A percentile compares a stretch with the other conserved stretches of the same genome.
phyloP scores from a whole-genome alignment of 2,797 vertebrate genomes.

The Rhinoraja longicauda region DNA sequence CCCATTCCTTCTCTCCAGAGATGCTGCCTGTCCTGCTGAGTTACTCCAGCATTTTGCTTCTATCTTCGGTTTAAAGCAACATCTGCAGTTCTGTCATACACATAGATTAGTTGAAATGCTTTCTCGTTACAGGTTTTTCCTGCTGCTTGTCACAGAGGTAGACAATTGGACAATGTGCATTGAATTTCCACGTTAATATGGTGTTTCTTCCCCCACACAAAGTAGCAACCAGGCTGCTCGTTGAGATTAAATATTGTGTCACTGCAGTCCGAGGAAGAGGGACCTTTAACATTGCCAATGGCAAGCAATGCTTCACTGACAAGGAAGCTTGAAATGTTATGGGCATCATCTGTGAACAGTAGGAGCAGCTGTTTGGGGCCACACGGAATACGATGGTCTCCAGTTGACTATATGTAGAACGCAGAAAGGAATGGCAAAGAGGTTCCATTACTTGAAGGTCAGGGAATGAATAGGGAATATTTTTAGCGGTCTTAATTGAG shows the following conservation, averaged over 20 bases:
- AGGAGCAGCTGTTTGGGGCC: constrained; percentile 6
- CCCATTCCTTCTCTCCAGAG: too few species aligned
- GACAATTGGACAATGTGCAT: neutral
- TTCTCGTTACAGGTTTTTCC: neutral
- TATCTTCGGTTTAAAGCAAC: too few species aligned
- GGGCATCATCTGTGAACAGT: neutral
- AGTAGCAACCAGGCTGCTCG: neutral
- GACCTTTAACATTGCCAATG: constrained; percentile 5
- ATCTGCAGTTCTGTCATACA: neutral
- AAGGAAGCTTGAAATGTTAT: constrained; percentile 17
- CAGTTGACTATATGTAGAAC: neutral
- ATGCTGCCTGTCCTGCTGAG: too few species aligned
- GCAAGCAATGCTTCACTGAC: neutral
- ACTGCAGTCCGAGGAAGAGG: neutral
- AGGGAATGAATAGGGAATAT: neutral
- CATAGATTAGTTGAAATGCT: neutral
- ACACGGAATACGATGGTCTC: neutral
- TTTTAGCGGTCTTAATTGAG: neutral
- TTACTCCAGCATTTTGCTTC: too few species aligned
- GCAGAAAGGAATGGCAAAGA: neutral
- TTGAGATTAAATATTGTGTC: neutral
- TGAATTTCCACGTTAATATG: neutral
- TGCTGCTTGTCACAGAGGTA: neutral
- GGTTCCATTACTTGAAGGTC: constrained; percentile 1
- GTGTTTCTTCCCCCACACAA: neutral